Base-by-base conservation (phyloP, 2,888 invertebrate genomes). In the Drosophila aldrichi region DNA sequence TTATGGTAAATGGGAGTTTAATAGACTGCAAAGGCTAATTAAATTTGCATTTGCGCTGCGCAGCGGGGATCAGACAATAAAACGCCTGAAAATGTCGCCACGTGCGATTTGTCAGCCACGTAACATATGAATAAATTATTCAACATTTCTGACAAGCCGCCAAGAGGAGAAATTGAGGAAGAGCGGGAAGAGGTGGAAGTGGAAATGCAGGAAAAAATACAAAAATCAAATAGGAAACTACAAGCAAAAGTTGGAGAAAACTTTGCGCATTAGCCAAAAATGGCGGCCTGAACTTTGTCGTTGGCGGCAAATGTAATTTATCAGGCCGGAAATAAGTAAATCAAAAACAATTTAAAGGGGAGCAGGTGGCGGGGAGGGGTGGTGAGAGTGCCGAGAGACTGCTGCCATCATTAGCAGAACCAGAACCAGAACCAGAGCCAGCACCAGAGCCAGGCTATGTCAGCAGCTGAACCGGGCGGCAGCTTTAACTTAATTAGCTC, bases 111-210 rank as follows among this genome's bases (percentile, higher is more conserved):
- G 76, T 64, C 70, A 68, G 55, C 80, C 85, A 83, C 83, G 86
- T 82, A 86, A 82, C 88, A 87, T 88, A 87, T 87, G 88, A 87
- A 88, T 87, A 88, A 88, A 88, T 87, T 88, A 88, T 82, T 82
- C 75, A 88, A 72, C 46, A 82, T 60, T 67, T 34, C 63, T 54
- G 71, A 75, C 68, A 75, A 69, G 67, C 43, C 72, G 63, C 57
- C 63, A 64, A 72, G 56, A 62, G 49, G 20, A 41, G 44, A 36
- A 18, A 16, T 29, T 9, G 3, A 7, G 4, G 18, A 12, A 49
- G 22, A 9, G 36, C 25, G 16, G 0, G 2, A 0, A 14, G 25
- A 29, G 25, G 9, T 25, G n/a, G 9, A 22, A 25, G 52, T 22
- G 16, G 16, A 25, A 40, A 29, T 54, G 54, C 40, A 40, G 18